phyloP scores from a whole-genome alignment of 1,140 invertebrate species.

The Venturia canescens region DNA sequence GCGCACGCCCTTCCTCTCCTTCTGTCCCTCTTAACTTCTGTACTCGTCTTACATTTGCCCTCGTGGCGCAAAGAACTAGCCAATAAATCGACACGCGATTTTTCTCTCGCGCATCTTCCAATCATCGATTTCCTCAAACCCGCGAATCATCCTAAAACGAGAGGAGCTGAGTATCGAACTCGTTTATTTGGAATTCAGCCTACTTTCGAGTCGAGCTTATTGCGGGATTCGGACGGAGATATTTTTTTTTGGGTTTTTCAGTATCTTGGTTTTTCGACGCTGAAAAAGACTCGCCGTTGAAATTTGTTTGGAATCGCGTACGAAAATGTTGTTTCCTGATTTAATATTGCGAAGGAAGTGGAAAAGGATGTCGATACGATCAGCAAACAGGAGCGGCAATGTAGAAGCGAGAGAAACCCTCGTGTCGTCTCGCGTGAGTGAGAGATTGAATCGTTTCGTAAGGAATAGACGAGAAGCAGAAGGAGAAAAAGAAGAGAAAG shows the following conservation, averaged over 20 bases:
- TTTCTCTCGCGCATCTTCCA: conserved; percentile 24
- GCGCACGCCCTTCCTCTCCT: conserved; percentile 69
- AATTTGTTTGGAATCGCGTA: too few relatives aligned
- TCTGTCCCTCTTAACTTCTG: not conserved
- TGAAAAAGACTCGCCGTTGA: too few relatives aligned
- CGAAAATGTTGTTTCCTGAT: too few relatives aligned
- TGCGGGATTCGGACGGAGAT: too few relatives aligned
- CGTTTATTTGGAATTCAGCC: too few relatives aligned
- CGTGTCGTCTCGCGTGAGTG: not conserved
- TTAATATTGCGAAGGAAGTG: conserved; percentile 4
- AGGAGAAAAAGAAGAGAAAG: too few relatives aligned
- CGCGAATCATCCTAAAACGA: too few relatives aligned
- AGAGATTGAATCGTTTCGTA: conserved; percentile 14
- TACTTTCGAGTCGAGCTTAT: too few relatives aligned
- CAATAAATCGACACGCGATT: conserved; percentile 32
- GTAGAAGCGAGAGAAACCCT: not conserved
- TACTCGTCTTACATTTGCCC: conserved; percentile 1
- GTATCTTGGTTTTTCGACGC: too few relatives aligned
- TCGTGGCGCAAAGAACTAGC: not conserved
- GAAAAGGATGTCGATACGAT: not conserved
- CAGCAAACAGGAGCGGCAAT: not conserved
- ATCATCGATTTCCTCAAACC: not conserved
- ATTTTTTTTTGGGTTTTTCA: too few relatives aligned
- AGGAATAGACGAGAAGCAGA: not conserved
- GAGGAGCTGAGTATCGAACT: too few relatives aligned